Percentiles rank a stretch among this genome's conserved stretches.
Conservation (phyloP, 1,140 invertebrate genomes). For the Drosophila orena region DNA sequence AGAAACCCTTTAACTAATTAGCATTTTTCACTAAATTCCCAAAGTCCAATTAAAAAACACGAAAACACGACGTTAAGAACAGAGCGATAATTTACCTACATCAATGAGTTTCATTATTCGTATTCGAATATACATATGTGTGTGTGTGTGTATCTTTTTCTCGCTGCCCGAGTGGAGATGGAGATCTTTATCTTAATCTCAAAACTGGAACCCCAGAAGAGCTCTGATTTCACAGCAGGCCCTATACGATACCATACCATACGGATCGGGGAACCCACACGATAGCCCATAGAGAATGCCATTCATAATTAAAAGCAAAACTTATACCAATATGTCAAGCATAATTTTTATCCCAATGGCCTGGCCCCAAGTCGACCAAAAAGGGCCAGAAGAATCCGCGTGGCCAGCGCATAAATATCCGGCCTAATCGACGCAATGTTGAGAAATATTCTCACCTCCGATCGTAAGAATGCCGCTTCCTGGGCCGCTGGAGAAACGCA, state of each 20-base stretch:
- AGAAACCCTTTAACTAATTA: conserved; percentile 79
- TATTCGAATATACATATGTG: not conserved
- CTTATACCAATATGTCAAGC: conserved; percentile 83
- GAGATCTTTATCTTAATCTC: conserved; percentile 72
- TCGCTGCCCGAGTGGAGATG: conserved; percentile 4
- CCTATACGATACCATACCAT: conserved; percentile 8
- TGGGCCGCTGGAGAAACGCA: conserved; percentile 24
- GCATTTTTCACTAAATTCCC: conserved; percentile 83
- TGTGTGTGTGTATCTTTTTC: conserved; percentile 35
- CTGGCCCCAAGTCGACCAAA: conserved; percentile 4
- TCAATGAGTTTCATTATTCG: conserved; percentile 81
- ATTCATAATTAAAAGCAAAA: conserved; percentile 83
- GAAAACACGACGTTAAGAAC: conserved; percentile 83
- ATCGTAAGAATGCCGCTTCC: conserved; percentile 67
- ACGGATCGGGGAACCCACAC: conserved; percentile 51
- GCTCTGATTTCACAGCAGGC: conserved; percentile 81
- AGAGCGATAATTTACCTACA: conserved; percentile 83
- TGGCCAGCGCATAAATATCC: conserved; percentile 64
- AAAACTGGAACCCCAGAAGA: conserved; percentile 50
- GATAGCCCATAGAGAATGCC: conserved; percentile 50
- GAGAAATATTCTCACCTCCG: conserved; percentile 80
- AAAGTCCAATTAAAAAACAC: conserved; percentile 83
- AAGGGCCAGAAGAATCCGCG: conserved; percentile 26
- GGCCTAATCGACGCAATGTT: conserved; percentile 75
- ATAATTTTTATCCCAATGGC: conserved; percentile 80